Percentiles rank a stretch among this genome's conserved stretches.
These are phyloP conservation scores for Caenorhabditis sp. DNA, from an alignment of 2,888 invertebrate genomes.

Conservation along the genomic window DNA sequence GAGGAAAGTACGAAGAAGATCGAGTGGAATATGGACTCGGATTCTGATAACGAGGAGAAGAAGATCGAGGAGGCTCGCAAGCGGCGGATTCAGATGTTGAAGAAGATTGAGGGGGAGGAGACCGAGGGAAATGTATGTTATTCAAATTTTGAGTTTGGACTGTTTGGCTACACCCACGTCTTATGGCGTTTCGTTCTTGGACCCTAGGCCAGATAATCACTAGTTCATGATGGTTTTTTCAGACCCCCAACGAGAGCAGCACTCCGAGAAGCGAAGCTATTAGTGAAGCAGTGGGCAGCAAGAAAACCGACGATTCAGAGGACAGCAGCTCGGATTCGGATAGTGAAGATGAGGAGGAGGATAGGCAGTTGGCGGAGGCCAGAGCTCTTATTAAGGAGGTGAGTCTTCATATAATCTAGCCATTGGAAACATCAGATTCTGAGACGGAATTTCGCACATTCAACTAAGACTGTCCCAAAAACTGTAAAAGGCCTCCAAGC, in stretches of 20 bases:
- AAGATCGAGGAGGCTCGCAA: constrained; percentile 77
- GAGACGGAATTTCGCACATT: too few relatives aligned
- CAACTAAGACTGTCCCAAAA: too few relatives aligned
- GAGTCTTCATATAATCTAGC: too few relatives aligned
- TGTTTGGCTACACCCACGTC: too few relatives aligned
- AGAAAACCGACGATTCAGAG: constrained; percentile 33
- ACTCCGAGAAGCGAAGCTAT: constrained; percentile 41
- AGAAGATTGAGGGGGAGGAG: constrained; percentile 61
- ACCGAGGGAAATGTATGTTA: constrained; percentile 48
- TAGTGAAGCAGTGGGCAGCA: constrained; percentile 16
- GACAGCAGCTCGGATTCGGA: constrained; percentile 54
- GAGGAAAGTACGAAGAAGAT: constrained; percentile 50
- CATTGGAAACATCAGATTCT: too few relatives aligned
- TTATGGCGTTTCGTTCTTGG: too few relatives aligned
- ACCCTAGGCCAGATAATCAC: too few relatives aligned
- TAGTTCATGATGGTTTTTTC: too few relatives aligned
- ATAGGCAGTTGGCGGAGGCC: constrained; percentile 59
- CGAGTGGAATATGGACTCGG: constrained; percentile 73
- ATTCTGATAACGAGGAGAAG: constrained; percentile 76
- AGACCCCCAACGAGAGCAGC: constrained; percentile 33
- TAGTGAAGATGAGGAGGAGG: constrained; percentile 54
- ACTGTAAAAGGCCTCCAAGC: too few relatives aligned
- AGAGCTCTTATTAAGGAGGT: constrained; percentile 55
- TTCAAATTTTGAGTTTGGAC: too few relatives aligned
- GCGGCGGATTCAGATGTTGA: constrained; percentile 67